A percentile compares a stretch with the other conserved stretches of the same genome.
phyloP scores from a whole-genome alignment of 2,113 vertebrate genomes.

The Lucifuga dentata region DNA sequence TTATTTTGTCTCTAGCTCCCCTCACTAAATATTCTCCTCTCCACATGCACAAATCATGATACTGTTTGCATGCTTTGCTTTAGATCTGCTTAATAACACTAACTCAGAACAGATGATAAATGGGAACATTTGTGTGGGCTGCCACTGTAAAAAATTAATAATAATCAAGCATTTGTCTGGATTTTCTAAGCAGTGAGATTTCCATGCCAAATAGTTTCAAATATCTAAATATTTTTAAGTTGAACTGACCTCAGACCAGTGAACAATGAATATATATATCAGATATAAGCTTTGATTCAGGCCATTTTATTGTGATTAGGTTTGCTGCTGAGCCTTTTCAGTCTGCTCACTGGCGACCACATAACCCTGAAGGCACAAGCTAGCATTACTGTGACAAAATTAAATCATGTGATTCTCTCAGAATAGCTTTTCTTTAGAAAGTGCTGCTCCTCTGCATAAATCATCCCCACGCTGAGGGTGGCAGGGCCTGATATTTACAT shows the following conservation, averaged over 20 bases:
- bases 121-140: conserved; percentile 10
- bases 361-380: conserved; percentile 34
- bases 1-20: neutral
- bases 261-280: conserved; percentile 28
- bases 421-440: conserved; percentile 41
- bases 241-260: conserved; percentile 16
- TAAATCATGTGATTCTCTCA: conserved; percentile 52
- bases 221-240: conserved; percentile 23
- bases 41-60: too few relatives aligned
- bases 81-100: too few relatives aligned
- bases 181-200: neutral
- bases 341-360: neutral
- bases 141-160: conserved; percentile 29
- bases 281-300: conserved; percentile 22
- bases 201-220: neutral
- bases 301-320: neutral
- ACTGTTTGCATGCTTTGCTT: neutral
- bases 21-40: neutral
- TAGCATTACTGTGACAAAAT: conserved; percentile 32
- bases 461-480: neutral
- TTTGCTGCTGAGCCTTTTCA: conserved; percentile 40
- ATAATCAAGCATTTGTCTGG: conserved; percentile 3
- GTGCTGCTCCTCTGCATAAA: neutral
- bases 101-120: conserved; percentile 2
- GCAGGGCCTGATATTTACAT: neutral